A percentile compares a stretch with the other conserved stretches of the same genome.
Evolutionary conservation across 2,797 vertebrate species (phyloP).

Genomic region (Brachyrhaphis roseni): DNA sequence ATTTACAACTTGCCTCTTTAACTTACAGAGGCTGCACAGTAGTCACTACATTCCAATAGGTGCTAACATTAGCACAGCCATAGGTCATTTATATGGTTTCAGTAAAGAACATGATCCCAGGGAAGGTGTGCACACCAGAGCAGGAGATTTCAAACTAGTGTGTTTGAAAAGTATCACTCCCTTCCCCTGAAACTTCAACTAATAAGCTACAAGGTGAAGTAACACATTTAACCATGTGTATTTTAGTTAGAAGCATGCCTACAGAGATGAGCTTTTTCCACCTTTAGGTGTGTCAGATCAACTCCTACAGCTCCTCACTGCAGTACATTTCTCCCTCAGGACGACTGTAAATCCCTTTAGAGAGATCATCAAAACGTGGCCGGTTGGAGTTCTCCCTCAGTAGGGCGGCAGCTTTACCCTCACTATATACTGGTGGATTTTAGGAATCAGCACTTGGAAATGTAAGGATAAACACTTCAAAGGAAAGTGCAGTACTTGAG

Average conservation of each 20-base stretch:
- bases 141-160: not conserved
- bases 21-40: not conserved
- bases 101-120: not conserved
- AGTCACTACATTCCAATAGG: not conserved
- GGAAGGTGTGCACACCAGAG: not conserved
- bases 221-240: not conserved
- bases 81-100: not conserved
- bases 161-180: not conserved
- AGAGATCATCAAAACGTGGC: slow-evolving; percentile 5
- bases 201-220: not conserved
- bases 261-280: not conserved
- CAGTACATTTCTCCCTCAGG: not conserved
- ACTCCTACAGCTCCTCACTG: not conserved
- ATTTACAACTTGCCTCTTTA: not conserved
- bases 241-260: not conserved
- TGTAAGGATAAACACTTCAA: not conserved
- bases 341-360: not conserved
- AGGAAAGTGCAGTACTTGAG: not conserved
- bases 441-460: not conserved
- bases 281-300: not conserved
- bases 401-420: not conserved
- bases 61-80: not conserved
- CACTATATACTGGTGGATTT: not conserved
- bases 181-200: not conserved
- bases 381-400: not conserved